Evolutionary conservation across 2,113 vertebrate genomes (phyloP), one percentile per base, ranked within the genome.

Genomic region (Sturnira hondurensis): DNA sequence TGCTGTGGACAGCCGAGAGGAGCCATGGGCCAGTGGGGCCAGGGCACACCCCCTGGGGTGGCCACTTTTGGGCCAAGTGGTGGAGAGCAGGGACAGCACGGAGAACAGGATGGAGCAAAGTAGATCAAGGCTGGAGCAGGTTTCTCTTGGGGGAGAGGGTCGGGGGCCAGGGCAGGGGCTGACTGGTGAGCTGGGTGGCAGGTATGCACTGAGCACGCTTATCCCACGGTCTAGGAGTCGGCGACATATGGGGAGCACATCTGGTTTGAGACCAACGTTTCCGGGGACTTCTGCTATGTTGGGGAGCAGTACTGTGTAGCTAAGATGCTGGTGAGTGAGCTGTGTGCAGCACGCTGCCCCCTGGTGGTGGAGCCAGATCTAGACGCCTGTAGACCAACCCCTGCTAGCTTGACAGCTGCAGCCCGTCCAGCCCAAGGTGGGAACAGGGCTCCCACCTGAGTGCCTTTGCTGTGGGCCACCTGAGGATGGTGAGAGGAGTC

Each of bases 271-370:
- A 99, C 99, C 22, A 99, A 98, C 26, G 99, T 99, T 73, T 99
- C 99, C 3, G 99, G 99, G 92, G 99, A 99, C 96, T 99, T 99
- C 98, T 99, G 99, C 98, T 99, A 99, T 0, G 99, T 99, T 0
- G 99, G 99, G 86, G 99, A 99, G 81, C 99, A 99, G 92, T 99
- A 99, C 98, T 99, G 99, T 83, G 98, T 99, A 33, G 99, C 99
- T 47, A 99, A 99, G 97, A 98, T 99, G 93, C 98, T 99, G 99
- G 99, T 99, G 96, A 98, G 99, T 98, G 87, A 36, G 83, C 47
- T 14, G 12, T 1, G n/a, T 24, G 63, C 5, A 5, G 92, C 93
- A 22, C 15, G 58, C 96, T 86, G 96, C 96, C 94, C 92, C 85
- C 96, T 90, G 28, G 52, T 10, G 33, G 96, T 22, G n/a, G 89